Evolutionary conservation across 2,113 vertebrate species (phyloP).

Genomic region (Sinosuthora webbiana): DNA sequence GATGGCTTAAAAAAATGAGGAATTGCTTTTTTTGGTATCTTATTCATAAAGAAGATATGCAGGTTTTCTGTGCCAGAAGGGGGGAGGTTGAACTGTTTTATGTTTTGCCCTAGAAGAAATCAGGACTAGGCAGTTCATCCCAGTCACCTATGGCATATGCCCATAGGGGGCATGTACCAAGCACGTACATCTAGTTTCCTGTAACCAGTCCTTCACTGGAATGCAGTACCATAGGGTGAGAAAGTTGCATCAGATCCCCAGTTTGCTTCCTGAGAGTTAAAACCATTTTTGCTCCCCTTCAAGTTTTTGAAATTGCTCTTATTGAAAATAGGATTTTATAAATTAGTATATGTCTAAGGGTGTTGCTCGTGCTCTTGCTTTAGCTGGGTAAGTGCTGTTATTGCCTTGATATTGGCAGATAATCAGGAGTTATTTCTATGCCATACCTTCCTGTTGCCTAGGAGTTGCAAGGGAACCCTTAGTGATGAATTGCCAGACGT

Average conservation of each 20-base stretch:
- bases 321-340: background rate
- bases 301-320: background rate
- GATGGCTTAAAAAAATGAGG: background rate
- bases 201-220: background rate
- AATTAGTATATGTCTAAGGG: background rate
- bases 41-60: background rate
- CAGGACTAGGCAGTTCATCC: background rate
- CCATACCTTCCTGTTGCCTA: fast-evolving
- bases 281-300: background rate
- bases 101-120: background rate
- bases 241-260: background rate
- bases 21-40: background rate
- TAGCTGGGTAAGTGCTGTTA: background rate
- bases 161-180: background rate
- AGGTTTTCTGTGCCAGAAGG: background rate
- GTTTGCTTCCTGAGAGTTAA: background rate
- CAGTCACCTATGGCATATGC: background rate
- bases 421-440: background rate
- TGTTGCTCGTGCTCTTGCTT: background rate
- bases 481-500: background rate
- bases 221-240: fast-evolving
- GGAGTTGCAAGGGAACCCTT: background rate
- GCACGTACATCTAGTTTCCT: background rate
- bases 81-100: background rate
- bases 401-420: fast-evolving